These are phyloP conservation scores for Tiaroga cobitis DNA, from an alignment of 2,797 vertebrate species.

Conservation along the genomic window DNA sequence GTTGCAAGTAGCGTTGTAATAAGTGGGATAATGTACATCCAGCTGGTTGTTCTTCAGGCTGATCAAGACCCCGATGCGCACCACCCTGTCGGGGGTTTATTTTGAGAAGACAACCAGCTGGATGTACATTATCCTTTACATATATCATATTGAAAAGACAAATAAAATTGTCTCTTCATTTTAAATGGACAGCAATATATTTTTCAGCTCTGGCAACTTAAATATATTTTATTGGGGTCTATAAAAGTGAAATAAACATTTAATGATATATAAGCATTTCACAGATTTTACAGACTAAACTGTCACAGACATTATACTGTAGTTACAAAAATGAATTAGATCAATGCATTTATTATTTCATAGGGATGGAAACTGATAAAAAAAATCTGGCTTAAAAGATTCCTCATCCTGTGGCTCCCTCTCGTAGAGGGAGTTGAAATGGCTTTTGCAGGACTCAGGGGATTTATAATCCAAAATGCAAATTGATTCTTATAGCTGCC, in stretches of 20 bases:
- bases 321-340: background rate
- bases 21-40: too few species aligned
- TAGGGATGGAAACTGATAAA: background rate
- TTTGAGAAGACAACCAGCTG: too few species aligned
- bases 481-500: too few species aligned
- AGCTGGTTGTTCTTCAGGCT: too few species aligned
- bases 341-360: background rate
- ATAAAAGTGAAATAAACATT: background rate
- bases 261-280: background rate
- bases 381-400: background rate
- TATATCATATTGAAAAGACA: too few species aligned
- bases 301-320: background rate
- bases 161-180: too few species aligned
- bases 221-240: background rate
- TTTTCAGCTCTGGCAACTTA: background rate
- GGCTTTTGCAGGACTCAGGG: background rate
- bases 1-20: too few species aligned
- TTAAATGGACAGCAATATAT: too few species aligned
- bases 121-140: too few species aligned
- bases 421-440: background rate
- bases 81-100: too few species aligned
- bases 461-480: too few species aligned
- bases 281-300: background rate
- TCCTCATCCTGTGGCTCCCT: background rate
- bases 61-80: too few species aligned